These are phyloP conservation scores for Otolemur crassicaudatus DNA, from an alignment of 2,797 vertebrate genomes.

Conservation along the genomic window DNA sequence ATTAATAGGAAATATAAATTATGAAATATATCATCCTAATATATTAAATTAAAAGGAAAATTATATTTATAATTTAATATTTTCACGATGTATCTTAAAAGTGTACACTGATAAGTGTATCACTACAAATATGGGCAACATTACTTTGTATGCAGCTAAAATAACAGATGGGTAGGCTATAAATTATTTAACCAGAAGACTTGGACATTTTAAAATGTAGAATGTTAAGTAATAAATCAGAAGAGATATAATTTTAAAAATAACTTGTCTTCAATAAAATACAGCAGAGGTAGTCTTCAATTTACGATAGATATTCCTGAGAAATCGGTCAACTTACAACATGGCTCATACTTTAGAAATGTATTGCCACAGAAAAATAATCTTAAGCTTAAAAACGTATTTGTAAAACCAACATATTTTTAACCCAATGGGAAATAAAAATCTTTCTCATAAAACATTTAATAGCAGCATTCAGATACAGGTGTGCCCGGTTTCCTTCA, in stretches of 20 bases:
- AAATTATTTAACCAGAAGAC: background rate
- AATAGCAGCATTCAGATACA: background rate
- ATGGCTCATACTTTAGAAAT: constrained; percentile 2
- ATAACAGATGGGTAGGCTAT: background rate
- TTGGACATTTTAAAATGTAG: background rate
- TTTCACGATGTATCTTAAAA: background rate
- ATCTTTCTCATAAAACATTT: constrained; percentile 17
- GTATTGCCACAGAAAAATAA: background rate
- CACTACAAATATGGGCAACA: background rate
- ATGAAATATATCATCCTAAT: background rate
- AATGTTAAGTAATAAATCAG: background rate
- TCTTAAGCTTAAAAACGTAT: background rate
- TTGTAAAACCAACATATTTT: background rate
- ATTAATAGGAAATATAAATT: background rate
- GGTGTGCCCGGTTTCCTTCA: background rate
- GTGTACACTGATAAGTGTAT: background rate
- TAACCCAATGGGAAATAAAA: background rate
- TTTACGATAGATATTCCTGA: background rate
- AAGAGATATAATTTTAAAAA: background rate
- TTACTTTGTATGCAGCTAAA: background rate
- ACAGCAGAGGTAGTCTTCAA: background rate
- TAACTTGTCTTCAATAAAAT: background rate
- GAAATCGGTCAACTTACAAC: background rate
- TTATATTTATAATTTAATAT: constrained; percentile 16
- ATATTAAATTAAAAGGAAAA: constrained; percentile 1